phyloP scores from a whole-genome alignment of 2,888 invertebrate species.

The Achlya flavicornis region DNA sequence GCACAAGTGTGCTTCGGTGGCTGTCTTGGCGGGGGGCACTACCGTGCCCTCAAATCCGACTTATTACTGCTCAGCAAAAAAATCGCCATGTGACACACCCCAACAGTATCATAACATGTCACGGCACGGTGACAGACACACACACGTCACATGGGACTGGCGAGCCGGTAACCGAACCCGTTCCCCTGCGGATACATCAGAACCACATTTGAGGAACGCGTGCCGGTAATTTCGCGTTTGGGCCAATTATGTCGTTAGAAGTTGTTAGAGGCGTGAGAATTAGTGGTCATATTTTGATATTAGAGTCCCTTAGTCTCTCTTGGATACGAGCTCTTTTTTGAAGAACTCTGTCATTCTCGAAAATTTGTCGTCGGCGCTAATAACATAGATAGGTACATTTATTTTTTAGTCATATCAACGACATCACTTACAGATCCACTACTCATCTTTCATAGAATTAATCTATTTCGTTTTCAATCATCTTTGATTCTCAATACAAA shows the following conservation, averaged over 20 bases:
- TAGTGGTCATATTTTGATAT: neutral
- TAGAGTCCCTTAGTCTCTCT: neutral
- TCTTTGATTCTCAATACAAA: too few species aligned
- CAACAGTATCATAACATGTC: slow-evolving; percentile 1
- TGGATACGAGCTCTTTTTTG: too few species aligned
- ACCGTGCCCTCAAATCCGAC: too few species aligned
- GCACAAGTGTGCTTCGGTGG: too few species aligned
- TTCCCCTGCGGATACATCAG: slow-evolving; percentile 63
- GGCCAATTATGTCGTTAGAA: slow-evolving; percentile 18
- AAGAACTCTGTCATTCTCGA: too few species aligned
- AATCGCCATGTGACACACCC: neutral
- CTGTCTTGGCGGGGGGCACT: too few species aligned
- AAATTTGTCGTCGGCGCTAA: too few species aligned
- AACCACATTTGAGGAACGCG: slow-evolving; percentile 63
- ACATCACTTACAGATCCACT: too few species aligned
- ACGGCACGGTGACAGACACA: neutral
- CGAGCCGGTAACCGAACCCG: slow-evolving; percentile 44
- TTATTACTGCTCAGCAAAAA: neutral
- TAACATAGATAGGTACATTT: too few species aligned
- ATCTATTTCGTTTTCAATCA: too few species aligned
- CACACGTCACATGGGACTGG: neutral
- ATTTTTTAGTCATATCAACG: too few species aligned
- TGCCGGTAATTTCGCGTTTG: slow-evolving; percentile 34
- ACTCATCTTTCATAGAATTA: too few species aligned
- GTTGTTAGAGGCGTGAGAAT: slow-evolving; percentile 3